Conservation (phyloP, 1,140 invertebrate genomes). For the Brachionus paranguensis region DNA sequence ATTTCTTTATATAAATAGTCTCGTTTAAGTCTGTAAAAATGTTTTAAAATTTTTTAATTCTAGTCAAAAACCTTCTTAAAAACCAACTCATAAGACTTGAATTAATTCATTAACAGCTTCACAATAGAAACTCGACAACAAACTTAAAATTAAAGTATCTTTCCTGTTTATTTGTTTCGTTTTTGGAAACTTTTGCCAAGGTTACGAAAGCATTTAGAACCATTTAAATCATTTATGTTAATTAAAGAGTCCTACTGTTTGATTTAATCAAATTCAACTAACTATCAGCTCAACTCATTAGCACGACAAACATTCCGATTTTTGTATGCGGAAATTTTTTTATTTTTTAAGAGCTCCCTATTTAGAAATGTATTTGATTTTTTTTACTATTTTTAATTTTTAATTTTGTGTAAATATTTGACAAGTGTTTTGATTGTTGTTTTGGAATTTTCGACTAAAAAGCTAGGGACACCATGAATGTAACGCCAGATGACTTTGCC, state of each 20-base stretch:
- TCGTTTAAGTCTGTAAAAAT: neutral
- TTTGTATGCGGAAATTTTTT: neutral
- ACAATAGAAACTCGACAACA: neutral
- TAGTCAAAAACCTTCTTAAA: neutral
- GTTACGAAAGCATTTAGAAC: neutral
- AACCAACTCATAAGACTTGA: neutral
- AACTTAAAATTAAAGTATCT: conserved; percentile 5
- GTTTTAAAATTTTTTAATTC: neutral
- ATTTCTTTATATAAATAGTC: neutral
- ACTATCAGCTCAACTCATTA: neutral
- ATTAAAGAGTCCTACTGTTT: neutral
- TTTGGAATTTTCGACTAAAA: neutral
- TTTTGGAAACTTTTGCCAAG: neutral
- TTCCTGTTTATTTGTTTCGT: conserved; percentile 27
- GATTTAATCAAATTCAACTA: neutral
- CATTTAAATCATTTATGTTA: conserved; percentile 22
- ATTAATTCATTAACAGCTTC: neutral
- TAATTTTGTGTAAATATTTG: neutral
- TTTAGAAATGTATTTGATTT: neutral
- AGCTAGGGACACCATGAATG: neutral
- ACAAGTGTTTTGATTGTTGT: neutral
- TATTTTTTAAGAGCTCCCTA: neutral
- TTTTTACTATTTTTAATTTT: neutral
- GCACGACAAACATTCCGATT: neutral
- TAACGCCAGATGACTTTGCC: neutral